Evolutionary conservation across 2,113 vertebrate species (phyloP), one percentile per base, ranked within the genome.

Genomic region (Vimba vimba): DNA sequence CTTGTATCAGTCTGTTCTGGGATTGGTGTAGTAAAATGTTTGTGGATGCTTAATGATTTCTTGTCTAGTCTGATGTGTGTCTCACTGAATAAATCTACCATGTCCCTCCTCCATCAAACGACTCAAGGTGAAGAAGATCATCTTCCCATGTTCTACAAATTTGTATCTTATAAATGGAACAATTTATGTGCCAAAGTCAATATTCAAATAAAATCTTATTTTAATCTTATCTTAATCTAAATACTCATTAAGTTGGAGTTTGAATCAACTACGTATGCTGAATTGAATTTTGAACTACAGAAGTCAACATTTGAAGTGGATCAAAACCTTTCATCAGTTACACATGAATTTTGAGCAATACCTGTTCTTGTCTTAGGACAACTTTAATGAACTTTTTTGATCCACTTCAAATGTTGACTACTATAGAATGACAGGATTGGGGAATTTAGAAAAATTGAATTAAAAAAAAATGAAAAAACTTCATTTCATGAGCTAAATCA

Each of bases 21-120:
- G 23, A n/a, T 57, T 50, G 27, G 66, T 73, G 47, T n/a, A 57
- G 50, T 19, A 73, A 69, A 47, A 79, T 45, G 79, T 52, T 82
- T 69, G 30, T 66, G 60, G 79, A 66, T 62, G 30, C 60, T 43
- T 62, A 60, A 64, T 36, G 19, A 59, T 79, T 79, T 79, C 23
- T 45, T 45, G 55, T 79, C 55, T 60, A 12, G 55, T 60, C 33
- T 80, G 36, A 25, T 64, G n/a, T 45, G 23, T 64, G 59, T 27
- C 15, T 64, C 36, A 80, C 8, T 64, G 6, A 64, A 64, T 25
- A 13, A 62, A 62, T 80, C 59, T 23, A 27, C 78, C 6, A 59
- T 15, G 30, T 59, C 33, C 76, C 4, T 39, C 55, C 21, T 60
- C 55, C 21, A 79, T 79, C 30, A 60, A 60, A 43, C 3, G 23